These are phyloP conservation scores for Otolemur garnettii DNA, from an alignment of 2,113 vertebrate species.

Conservation along the genomic window DNA sequence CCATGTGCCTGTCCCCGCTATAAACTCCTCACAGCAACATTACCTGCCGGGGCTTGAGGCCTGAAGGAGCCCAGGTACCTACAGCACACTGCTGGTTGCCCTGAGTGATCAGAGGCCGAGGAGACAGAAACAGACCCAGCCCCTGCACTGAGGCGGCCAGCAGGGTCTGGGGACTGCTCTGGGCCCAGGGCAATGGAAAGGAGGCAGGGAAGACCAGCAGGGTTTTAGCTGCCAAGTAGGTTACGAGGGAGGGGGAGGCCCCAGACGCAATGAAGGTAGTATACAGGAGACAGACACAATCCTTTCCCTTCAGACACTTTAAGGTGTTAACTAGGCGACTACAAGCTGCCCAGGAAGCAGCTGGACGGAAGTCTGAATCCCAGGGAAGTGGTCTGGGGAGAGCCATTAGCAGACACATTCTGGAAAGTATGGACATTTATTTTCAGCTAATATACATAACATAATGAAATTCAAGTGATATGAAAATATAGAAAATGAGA, in stretches of 20 bases:
- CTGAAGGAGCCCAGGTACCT: neutral
- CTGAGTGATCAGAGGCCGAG: neutral
- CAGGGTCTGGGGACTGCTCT: neutral
- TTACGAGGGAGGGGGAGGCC: neutral
- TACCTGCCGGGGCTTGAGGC: neutral
- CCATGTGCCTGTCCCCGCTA: neutral
- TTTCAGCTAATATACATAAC: constrained; percentile 31
- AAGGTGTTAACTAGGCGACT: neutral
- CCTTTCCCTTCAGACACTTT: neutral
- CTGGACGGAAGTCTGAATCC: neutral
- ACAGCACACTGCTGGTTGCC: neutral
- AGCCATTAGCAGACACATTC: neutral
- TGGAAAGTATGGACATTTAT: neutral
- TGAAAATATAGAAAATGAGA: constrained; percentile 13
- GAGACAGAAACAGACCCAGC: neutral
- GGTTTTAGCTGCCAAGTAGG: neutral
- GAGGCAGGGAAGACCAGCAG: neutral
- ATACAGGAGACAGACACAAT: neutral
- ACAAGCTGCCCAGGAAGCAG: neutral
- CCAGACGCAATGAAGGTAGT: neutral
- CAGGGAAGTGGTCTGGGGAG: neutral
- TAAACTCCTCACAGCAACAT: neutral
- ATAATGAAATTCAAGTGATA: constrained; percentile 31
- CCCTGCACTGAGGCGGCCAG: too few species aligned
- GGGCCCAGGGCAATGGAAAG: neutral